Base-by-base conservation (phyloP, 2,113 vertebrate species). In the Elgaria multicarinata region DNA sequence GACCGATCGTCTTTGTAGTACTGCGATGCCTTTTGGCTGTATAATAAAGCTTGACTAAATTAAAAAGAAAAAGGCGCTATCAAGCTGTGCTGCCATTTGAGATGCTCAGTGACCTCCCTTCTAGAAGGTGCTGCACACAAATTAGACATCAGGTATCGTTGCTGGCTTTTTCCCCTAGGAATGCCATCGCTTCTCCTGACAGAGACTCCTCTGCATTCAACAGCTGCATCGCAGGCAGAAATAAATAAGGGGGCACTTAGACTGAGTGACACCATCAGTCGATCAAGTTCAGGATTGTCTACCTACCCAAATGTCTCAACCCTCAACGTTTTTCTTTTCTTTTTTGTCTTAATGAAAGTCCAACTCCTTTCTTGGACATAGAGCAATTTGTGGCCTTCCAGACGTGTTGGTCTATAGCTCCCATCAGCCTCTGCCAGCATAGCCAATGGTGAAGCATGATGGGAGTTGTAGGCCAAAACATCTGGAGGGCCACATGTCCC, bases 1-100 rank as follows among this genome's bases (percentile, higher is more conserved):
- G 87, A 89, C 87, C 74, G 79, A 89, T 83, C 42, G 8, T 82
- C 87, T 64, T 64, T 89, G 79, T 75, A 75, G 53, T 75, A n/a
- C 71, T 67, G 67, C 26, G 53, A 74, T 44, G 87, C 67, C 69
- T n/a, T 62, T 74, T n/a, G 33, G 87, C 69, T 12, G 31, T 75
- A 82, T 62, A 89, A 81, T 74, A 66, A 62, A 62, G 83, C 39
- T 36, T 75, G 50, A 83, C 67, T 89, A 72, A 87, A 86, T 87
- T 88, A 55, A 72, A 81, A 58, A 78, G 33, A 74, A 75, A 77
- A 89, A 26, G 31, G 69, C 62, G 62, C 55, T 33, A n/a, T 26
- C 33, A 55, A 83, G 79, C 69, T 18, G 55, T n/a, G 39, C 50
- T 75, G 53, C 36, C 67, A 83, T 74, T 83, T 88, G 67, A 50